Base-by-base conservation (phyloP, 2,888 invertebrate species). In the Mystacides longicornis region DNA sequence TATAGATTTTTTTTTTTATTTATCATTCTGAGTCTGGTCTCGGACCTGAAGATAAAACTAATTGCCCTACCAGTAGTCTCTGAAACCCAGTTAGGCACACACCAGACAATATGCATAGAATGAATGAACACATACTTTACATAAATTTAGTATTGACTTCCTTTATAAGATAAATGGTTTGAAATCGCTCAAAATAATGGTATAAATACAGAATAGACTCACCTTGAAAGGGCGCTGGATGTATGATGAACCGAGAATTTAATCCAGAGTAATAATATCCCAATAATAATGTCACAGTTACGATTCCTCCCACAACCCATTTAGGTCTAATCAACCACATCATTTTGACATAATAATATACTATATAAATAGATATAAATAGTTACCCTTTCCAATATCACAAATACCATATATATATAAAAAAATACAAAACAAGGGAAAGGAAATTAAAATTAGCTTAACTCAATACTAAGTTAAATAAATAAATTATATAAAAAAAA, bases 261-360 rank as follows among this genome's bases (percentile, higher is more conserved):
- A 57, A 33, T 48, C 55, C 56, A 22, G 58, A 56, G 51, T 56
- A 59, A 27, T 60, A 60, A 37, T 60, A 60, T 14, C 49, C 49
- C n/a, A 60, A 53, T 31, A 60, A 47, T 18, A 60, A 33, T 49
- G 58, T 58, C 19, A 56, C 55, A n/a, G 60, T 58, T 33, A 60
- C 23, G 21, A 49, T 50, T 31, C 56, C 58, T 3, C 58, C 60
- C 19, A 52, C 58, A 19, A 52, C 53, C 60, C 58, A 58, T 49
- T 55, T 54, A 21, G 60, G 60, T 42, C 55, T 54, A 18, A 58
- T 22, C 33, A 56, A 22, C 49, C 51, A 57, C 57, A 54, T 51
- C 56, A 56, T 53, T 43, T 43, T 46, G 43, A 20, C 56, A 53
- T 53, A 47, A 18, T 48, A 47, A 37, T 14, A 14, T 37, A 31